phyloP scores from a whole-genome alignment of 1,140 invertebrate genomes.

The Nixonia krombeini region DNA sequence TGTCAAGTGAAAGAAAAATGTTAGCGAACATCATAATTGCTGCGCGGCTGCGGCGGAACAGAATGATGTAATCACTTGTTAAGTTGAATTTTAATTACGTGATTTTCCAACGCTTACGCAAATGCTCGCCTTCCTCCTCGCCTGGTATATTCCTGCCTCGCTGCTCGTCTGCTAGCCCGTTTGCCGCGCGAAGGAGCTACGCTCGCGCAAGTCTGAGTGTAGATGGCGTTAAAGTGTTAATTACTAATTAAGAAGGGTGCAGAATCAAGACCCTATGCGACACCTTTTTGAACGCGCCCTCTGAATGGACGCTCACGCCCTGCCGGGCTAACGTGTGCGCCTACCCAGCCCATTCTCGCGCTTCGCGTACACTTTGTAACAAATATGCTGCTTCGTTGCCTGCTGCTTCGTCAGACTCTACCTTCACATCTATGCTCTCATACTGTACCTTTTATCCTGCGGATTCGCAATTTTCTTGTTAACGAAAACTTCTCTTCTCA shows the following conservation, averaged over 20 bases:
- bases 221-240: conserved; percentile 70
- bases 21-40: conserved; percentile 31
- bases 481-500: background rate
- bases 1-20: conserved; percentile 27
- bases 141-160: conserved; percentile 5
- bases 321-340: conserved; percentile 59
- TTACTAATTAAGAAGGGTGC: conserved; percentile 72
- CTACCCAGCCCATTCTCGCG: conserved; percentile 46
- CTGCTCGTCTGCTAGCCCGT: conserved; percentile 14
- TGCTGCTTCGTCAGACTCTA: conserved; percentile 32
- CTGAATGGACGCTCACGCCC: conserved; percentile 66
- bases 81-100: conserved; percentile 60
- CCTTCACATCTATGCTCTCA: background rate
- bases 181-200: conserved; percentile 22
- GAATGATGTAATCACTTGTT: conserved; percentile 54
- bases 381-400: conserved; percentile 46
- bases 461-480: conserved; percentile 2
- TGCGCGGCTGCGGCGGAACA: conserved; percentile 28
- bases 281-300: conserved; percentile 68
- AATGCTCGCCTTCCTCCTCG: conserved; percentile 19
- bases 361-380: conserved; percentile 27
- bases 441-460: conserved; percentile 10
- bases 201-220: conserved; percentile 50
- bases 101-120: conserved; percentile 49
- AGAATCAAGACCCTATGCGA: conserved; percentile 58